Evolutionary conservation across 2,113 vertebrate species (phyloP), one percentile per base, ranked within the genome.

Genomic region (Dipodomys ordii): DNA sequence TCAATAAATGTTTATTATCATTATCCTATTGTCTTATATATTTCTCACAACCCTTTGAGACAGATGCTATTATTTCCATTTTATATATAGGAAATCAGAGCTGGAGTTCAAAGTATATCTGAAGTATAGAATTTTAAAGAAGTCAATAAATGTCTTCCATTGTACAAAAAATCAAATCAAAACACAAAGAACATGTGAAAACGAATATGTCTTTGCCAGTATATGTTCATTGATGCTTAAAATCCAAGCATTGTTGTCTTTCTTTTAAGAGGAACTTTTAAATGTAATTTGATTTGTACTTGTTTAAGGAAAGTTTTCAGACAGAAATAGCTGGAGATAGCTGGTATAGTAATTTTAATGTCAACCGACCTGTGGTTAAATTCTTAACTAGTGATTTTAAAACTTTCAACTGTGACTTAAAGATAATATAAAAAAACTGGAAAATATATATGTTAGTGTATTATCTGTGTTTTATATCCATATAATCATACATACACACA

Each of bases 321-420:
- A 93, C 10, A 15, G 22, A 71, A 81, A 80, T 87, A 35, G 10
- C 39, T 39, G 39, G 39, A 39, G 39, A 39, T 39, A 6, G 39
- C 25, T 35, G 12, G 3, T 22, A 49, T 81, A 84, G 12, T 0
- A 30, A 39, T 74, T 88, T 95, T 85, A 53, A 13, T 62, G 16
- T 15, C 72, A 92, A 28, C 3, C 15, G 53, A 71, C 6, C 35
- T 83, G 19, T 83, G 15, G 12, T 68, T 88, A 77, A 92, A 74
- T 3, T 84, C 20, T 39, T 91, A 76, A 62, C 22, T 25, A 68
- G 12, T 91, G 30, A 19, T 74, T 95, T 87, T 84, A 44, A 94
- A 67, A 28, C 18, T 68, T 92, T 78, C 27, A 53, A 28, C 23
- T 79, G 25, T 89, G 64, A 73, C 5, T 39, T 39, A 39, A 5